Evolutionary conservation across 2,888 invertebrate genomes (phyloP).

Genomic region (Orthosia cruda): DNA sequence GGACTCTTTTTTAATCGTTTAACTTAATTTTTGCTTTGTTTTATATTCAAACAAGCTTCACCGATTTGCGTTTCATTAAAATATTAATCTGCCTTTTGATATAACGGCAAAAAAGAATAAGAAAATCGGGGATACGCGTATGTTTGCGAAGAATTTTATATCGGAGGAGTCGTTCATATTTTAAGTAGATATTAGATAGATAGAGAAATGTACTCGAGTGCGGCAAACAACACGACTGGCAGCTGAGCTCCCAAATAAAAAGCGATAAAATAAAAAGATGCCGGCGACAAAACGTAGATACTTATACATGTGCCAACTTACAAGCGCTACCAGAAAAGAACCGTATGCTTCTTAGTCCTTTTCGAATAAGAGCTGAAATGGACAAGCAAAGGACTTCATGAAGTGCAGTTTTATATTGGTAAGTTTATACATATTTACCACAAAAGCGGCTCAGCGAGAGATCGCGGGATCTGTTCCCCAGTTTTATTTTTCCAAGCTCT

Average conservation of each 20-base stretch:
- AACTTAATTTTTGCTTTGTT: constrained; percentile 85
- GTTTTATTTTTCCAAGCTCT: constrained; percentile 92
- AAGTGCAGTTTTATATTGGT: constrained; percentile 74
- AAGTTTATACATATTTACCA: constrained; percentile 91
- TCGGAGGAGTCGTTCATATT: constrained; percentile 63
- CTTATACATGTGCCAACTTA: constrained; percentile 83
- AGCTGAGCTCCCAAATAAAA: constrained; percentile 91
- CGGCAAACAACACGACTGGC: constrained; percentile 88
- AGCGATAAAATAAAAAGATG: constrained; percentile 91
- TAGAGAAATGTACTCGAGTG: constrained; percentile 80
- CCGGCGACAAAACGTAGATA: constrained; percentile 89
- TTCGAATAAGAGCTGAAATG: constrained; percentile 74
- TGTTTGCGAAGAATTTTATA: constrained; percentile 52
- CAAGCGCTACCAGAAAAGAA: constrained; percentile 26
- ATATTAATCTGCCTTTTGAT: constrained; percentile 63
- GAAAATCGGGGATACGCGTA: constrained; percentile 22
- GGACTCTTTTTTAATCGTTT: constrained; percentile 89
- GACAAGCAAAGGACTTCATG: constrained; percentile 49
- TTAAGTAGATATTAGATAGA: constrained; percentile 73
- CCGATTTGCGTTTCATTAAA: constrained; percentile 58
- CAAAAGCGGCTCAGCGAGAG: constrained; percentile 91
- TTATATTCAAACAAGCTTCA: constrained; percentile 75
- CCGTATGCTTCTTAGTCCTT: constrained; percentile 38
- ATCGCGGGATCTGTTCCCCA: constrained; percentile 90
- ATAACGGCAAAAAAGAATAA: constrained; percentile 35